Evolutionary conservation across 2,797 vertebrate species (phyloP).

Genomic region (Cirrhinus mrigala): DNA sequence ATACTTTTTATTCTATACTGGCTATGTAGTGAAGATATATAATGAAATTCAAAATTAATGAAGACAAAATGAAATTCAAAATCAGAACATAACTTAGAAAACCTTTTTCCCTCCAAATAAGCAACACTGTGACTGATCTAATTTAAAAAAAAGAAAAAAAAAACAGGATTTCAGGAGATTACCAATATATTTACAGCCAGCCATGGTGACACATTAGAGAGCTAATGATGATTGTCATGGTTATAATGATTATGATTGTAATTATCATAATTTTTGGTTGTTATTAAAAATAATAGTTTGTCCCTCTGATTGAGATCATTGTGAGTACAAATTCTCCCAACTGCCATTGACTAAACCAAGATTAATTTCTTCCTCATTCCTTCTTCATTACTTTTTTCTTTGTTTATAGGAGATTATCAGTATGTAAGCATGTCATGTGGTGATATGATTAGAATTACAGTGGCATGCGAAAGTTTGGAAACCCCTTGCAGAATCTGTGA

Average conservation of each 20-base stretch:
- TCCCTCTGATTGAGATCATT: conserved; percentile 11
- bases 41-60: too few relatives aligned
- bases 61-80: neutral
- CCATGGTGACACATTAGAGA: neutral
- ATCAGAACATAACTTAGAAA: neutral
- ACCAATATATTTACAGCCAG: neutral
- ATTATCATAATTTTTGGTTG: neutral
- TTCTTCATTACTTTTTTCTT: neutral
- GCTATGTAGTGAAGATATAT: neutral
- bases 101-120: neutral
- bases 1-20: neutral
- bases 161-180: neutral
- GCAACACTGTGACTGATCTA: neutral
- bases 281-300: neutral
- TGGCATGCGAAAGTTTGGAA: too few relatives aligned
- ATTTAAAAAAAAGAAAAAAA: neutral
- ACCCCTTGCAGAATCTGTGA: too few relatives aligned
- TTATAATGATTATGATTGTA: neutral
- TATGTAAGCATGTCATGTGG: neutral
- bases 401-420: neutral
- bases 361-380: neutral
- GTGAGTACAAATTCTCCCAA: conserved; percentile 4
- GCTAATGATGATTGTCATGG: neutral
- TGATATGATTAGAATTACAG: neutral
- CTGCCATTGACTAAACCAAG: conserved; percentile 5